A percentile compares a stretch with the other conserved stretches of the same genome.
These are phyloP conservation scores for Mesoclemmys tuberculata DNA, from an alignment of 2,113 vertebrate species.

Conservation along the genomic window DNA sequence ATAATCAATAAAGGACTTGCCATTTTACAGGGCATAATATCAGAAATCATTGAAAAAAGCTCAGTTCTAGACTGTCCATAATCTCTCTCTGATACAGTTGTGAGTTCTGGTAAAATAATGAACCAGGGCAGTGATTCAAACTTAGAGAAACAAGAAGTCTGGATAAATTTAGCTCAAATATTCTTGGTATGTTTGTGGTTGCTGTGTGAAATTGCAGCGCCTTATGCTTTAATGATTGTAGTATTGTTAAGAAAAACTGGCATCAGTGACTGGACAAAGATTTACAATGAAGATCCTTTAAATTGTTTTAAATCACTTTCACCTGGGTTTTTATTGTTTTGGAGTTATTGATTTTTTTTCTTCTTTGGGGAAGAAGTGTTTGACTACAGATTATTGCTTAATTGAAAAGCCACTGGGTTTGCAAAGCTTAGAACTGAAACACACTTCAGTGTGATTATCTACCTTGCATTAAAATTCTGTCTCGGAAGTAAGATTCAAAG, in stretches of 20 bases:
- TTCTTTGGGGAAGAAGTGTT: background rate
- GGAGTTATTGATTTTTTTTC: background rate
- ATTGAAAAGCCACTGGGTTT: background rate
- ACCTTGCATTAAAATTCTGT: background rate
- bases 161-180: constrained; percentile 66
- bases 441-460: constrained; percentile 1
- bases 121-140: constrained; percentile 39
- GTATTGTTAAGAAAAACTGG: constrained; percentile 37
- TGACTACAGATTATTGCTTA: background rate
- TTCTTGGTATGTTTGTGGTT: constrained; percentile 75
- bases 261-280: background rate
- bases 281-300: background rate
- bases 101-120: constrained; percentile 19
- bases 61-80: background rate
- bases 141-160: constrained; percentile 8
- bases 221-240: constrained; percentile 57
- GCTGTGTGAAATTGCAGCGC: constrained; percentile 59
- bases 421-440: background rate
- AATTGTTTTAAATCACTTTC: background rate
- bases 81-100: background rate
- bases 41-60: background rate
- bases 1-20: background rate
- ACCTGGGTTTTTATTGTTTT: background rate
- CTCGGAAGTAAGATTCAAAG: background rate
- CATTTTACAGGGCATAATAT: background rate